Evolutionary conservation across 2,113 vertebrate genomes (phyloP), one percentile per base, ranked within the genome.

Genomic region (Pipa parva): DNA sequence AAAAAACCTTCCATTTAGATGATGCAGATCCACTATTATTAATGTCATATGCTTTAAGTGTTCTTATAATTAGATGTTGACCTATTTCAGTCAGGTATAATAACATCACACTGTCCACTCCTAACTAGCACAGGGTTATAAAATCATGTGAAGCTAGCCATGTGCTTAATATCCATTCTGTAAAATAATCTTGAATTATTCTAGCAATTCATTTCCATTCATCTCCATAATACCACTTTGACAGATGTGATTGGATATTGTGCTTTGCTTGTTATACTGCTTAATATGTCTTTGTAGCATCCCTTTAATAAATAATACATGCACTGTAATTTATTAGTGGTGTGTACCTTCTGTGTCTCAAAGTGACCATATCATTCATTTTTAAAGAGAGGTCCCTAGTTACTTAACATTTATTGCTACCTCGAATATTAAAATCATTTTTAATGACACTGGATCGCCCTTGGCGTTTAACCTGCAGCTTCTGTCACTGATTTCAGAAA

Each of bases 171-270:
- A 61, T 31, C 31, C 58, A 55, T 51, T 42, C 48, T 29, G 57
- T 70, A 45, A 60, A 24, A 42, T 61, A 17, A 9, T 21, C 37
- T 26, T 28, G 29, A 69, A 50, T 50, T 37, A 59, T 50, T 36
- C 26, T 54, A 54, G 33, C 49, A 61, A 61, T 70, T 29, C 50
- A 33, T 37, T 45, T 70, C 51, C 45, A 52, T 70, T 22, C 45
- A 48, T 45, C 50, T 54, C 39, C 27, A 4, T 70, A 60, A 31
- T 54, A 70, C 15, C 18, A 28, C 25, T 50, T 59, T 60, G 49
- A 49, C 66, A 61, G 66, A 48, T 70, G 57, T 52, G 60, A 59
- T 49, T 60, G 49, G 46, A 68, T 51, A 51, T 59, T 51, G 52
- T 26, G n/a, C 45, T 50, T 8, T 29, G 8, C 29, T 67, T n/a